Evolutionary conservation across 1,140 invertebrate species (phyloP).

Genomic region (Danaus melanippus): DNA sequence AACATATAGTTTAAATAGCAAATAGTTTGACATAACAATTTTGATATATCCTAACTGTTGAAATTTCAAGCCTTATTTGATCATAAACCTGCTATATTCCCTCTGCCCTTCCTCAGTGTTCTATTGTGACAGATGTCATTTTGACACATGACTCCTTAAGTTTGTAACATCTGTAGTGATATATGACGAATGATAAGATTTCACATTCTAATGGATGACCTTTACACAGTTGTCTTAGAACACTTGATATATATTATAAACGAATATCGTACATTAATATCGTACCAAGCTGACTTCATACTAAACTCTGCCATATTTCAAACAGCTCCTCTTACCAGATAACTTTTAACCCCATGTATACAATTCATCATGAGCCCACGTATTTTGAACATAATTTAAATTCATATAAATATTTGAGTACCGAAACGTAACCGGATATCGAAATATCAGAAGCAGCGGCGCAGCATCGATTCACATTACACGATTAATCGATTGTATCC

Average conservation of each 20-base stretch:
- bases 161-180: slow-evolving; percentile 18
- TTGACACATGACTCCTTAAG: slow-evolving; percentile 18
- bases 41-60: no score
- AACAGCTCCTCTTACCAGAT: no score
- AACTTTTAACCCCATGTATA: no score
- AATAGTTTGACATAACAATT: no score
- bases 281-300: no score
- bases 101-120: slow-evolving; percentile 7
- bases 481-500: slow-evolving; percentile 66
- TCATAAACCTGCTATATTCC: no score
- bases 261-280: no score
- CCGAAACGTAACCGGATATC: slow-evolving; percentile 34
- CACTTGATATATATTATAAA: background rate
- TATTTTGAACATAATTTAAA: slow-evolving; percentile 8
- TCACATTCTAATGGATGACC: slow-evolving; percentile 15
- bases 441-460: slow-evolving; percentile 39
- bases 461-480: slow-evolving; percentile 53
- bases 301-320: no score
- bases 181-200: slow-evolving; percentile 17
- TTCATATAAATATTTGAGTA: slow-evolving; percentile 24
- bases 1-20: no score
- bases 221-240: slow-evolving; percentile 14
- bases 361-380: background rate
- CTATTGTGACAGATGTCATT: slow-evolving; percentile 23
- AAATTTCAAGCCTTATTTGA: no score